These are phyloP conservation scores for Gallinago paraguaiae DNA, from an alignment of 2,113 vertebrate species.

Conservation along the genomic window DNA sequence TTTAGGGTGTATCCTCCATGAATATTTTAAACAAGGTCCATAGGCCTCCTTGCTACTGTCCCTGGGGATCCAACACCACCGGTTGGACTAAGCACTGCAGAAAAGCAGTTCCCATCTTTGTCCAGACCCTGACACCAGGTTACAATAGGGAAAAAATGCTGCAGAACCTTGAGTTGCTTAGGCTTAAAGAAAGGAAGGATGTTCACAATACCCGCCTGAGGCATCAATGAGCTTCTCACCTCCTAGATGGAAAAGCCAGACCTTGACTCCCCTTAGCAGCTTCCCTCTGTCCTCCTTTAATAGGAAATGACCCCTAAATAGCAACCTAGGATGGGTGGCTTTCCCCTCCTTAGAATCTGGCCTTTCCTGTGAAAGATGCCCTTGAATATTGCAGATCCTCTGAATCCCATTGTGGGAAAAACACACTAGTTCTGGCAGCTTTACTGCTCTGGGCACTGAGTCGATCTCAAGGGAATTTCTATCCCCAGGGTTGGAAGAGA, in stretches of 20 bases:
- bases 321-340: neutral
- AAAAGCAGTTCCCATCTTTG: neutral
- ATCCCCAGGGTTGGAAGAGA: neutral
- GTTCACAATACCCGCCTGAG: neutral
- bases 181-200: conserved; percentile 17
- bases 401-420: neutral
- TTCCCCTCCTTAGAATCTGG: neutral
- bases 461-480: neutral
- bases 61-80: neutral
- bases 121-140: neutral
- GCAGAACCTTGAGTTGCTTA: neutral
- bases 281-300: neutral
- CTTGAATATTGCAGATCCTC: neutral
- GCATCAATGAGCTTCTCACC: neutral
- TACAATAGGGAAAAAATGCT: neutral
- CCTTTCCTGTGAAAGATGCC: neutral
- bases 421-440: neutral
- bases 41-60: neutral
- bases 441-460: neutral
- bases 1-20: neutral
- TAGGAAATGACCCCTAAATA: neutral
- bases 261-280: neutral
- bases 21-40: neutral
- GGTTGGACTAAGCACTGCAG: neutral
- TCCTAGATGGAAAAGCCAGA: neutral